Conservation (phyloP, 2,797 vertebrate genomes). For the Psittacula derbiana region DNA sequence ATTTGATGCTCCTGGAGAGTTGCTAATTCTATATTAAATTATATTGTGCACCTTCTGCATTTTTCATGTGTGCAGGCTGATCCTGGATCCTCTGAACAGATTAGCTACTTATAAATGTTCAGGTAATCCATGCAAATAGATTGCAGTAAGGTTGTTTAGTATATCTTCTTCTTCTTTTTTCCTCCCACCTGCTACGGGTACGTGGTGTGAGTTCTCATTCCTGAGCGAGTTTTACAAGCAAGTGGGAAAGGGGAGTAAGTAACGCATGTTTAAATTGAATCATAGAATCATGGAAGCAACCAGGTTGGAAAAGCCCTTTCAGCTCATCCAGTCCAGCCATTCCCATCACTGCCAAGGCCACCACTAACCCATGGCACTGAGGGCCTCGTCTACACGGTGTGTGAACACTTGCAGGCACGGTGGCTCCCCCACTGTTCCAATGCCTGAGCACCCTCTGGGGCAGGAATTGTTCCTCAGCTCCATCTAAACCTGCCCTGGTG, state of each 20-base stretch:
- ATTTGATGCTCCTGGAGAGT: background rate
- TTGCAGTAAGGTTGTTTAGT: background rate
- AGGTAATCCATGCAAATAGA: conserved; percentile 40
- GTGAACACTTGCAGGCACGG: background rate
- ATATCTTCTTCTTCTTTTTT: background rate
- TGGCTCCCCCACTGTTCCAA: background rate
- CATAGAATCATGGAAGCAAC: background rate
- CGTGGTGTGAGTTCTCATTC: conserved; percentile 10
- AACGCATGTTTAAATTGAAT: conserved; percentile 10
- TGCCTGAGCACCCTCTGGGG: background rate
- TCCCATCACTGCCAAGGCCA: background rate
- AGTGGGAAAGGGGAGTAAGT: background rate
- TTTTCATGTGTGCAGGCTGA: background rate
- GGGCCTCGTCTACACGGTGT: too few relatives aligned
- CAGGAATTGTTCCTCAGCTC: background rate
- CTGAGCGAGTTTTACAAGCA: conserved; percentile 24
- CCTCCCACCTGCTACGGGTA: background rate
- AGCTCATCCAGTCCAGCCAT: background rate
- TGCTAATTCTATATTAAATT: conserved; percentile 9
- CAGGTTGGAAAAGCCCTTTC: background rate
- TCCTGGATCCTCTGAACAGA: background rate
- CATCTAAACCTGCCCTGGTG: too few relatives aligned
- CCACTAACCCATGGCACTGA: background rate
- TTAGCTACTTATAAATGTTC: conserved; percentile 32
- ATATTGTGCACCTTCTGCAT: background rate